Evolutionary conservation across 2,797 vertebrate genomes (phyloP), one percentile per base, ranked within the genome.

Genomic region (Trachurus trachurus): DNA sequence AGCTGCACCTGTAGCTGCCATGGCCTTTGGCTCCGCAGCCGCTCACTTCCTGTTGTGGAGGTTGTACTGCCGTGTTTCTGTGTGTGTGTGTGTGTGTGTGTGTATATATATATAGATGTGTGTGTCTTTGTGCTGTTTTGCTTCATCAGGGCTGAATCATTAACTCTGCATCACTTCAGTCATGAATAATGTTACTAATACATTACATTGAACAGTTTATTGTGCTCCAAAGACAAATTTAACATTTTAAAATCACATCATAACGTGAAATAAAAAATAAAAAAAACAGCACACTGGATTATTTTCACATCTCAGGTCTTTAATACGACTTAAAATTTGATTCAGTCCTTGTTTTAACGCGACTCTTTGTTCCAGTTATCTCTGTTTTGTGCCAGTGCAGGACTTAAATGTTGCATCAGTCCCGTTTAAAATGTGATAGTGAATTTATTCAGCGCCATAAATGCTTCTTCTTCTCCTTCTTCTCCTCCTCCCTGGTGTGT

Each of bases 1-100:
- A 92, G 90, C 57, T 72, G 78, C 87, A 95, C 93, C 94, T 94
- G 94, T 94, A 90, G 95, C 88, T 91, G 88, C 85, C 16, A 19
- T 93, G 93, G 91, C 93, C 93, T 94, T 94, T 95, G 90, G 92
- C 92, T 92, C 68, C 66, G 34, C 42, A 64, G 83, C 84, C 80
- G 64, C 83, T 49, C n/a, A 83, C 86, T 92, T 91, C 89, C 88
- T 90, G 84, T 63, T 87, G 19, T 10, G 74, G 16, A 44, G 57
- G 49, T 61, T 78, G 39, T 52, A 10, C 34, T 45, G 19, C 29
- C 29, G 8, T 29, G 22, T 52, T 0, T 22, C 1, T 61, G 29
- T 66, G 4, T 13, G 1, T 31, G 50, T 58, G 56, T 65, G 29
- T 40, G 3, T 26, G 42, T 57, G 52, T 34, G 31, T 34, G 31